phyloP scores from a whole-genome alignment of 2,888 invertebrate species.

The Mactromeris polynyma region DNA sequence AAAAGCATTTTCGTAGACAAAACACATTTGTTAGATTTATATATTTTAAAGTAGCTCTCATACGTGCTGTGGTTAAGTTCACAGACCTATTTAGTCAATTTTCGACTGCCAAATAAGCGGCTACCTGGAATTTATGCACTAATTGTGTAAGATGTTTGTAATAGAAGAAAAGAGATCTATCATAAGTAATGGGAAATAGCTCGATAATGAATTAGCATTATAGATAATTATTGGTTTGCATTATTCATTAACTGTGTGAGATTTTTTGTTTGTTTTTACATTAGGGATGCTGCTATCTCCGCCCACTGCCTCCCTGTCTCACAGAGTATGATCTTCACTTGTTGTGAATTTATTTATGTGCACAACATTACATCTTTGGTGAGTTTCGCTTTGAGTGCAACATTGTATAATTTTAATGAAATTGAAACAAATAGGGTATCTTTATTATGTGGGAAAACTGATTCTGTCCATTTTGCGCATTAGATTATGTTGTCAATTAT shows the following conservation, averaged over 20 bases:
- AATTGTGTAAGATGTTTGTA: constrained; percentile 1
- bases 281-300: not conserved
- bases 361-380: too few relatives aligned
- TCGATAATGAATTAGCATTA: constrained; percentile 2
- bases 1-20: constrained; percentile 63
- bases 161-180: not conserved
- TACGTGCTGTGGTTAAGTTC: not conserved
- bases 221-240: constrained; percentile 4
- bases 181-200: not conserved
- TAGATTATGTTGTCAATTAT: too few relatives aligned
- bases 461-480: too few relatives aligned
- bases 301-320: not conserved
- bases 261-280: not conserved
- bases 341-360: too few relatives aligned
- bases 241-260: not conserved
- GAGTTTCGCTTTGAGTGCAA: too few relatives aligned
- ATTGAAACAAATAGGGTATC: too few relatives aligned
- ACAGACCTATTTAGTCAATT: not conserved
- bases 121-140: not conserved
- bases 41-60: constrained; percentile 55
- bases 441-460: too few relatives aligned
- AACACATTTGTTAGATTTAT: constrained; percentile 56
- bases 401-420: too few relatives aligned
- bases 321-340: not conserved
- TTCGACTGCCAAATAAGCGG: not conserved